Evolutionary conservation across 2,113 vertebrate genomes (phyloP).

Genomic region (Notiomystis cincta): DNA sequence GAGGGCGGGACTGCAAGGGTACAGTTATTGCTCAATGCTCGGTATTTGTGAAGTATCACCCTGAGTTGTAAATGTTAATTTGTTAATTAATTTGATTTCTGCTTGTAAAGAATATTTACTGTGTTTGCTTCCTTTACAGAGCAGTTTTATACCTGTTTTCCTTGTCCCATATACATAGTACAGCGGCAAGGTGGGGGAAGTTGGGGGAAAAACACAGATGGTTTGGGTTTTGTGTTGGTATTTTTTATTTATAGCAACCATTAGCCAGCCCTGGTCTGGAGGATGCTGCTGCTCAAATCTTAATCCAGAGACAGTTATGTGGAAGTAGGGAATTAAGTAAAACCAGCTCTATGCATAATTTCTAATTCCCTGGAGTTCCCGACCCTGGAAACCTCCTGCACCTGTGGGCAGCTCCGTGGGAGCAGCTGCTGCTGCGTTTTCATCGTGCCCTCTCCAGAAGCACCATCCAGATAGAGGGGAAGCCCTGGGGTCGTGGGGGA

Average conservation of each 20-base stretch:
- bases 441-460: rapidly evolving
- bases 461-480: rapidly evolving
- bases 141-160: not conserved
- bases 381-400: not conserved
- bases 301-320: not conserved
- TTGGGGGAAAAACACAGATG: not conserved
- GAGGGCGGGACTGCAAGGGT: not conserved
- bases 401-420: not conserved
- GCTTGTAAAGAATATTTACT: not conserved
- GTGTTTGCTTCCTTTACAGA: not conserved
- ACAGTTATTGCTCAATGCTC: not conserved
- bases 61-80: not conserved
- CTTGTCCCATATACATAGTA: rapidly evolving
- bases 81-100: not conserved
- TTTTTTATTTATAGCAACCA: slow-evolving; percentile 33
- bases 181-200: not conserved
- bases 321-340: not conserved
- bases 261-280: not conserved
- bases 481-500: rapidly evolving
- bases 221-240: not conserved
- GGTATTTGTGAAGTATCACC: not conserved
- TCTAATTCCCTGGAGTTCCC: not conserved
- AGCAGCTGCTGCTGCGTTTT: not conserved
- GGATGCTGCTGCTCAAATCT: not conserved
- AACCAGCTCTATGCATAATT: not conserved